Conservation (phyloP, 37 sponge, comb jelly and placozoan species). For the Aplysina aerophoba region DNA sequence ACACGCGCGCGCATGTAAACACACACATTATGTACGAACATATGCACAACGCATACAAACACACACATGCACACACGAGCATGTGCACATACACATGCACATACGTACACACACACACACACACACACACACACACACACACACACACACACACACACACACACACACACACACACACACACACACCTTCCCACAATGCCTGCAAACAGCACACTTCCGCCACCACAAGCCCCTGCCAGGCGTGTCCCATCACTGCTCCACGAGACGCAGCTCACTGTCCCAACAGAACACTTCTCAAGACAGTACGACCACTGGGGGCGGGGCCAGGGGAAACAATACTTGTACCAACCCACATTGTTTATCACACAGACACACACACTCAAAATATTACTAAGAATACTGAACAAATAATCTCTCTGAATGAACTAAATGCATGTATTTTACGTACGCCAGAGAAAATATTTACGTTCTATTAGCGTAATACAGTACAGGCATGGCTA, state of each 20-base stretch:
- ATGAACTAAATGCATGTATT: no score
- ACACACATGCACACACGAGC: background rate
- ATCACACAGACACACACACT: no score
- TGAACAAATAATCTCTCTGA: no score
- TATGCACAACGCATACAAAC: no score
- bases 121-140: conserved; percentile 28
- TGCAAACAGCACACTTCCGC: conserved; percentile 87
- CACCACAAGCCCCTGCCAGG: conserved; percentile 89
- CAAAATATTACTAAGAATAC: no score
- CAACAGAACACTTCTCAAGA: conserved; percentile 84
- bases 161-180: background rate
- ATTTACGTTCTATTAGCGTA: no score
- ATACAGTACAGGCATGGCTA: no score
- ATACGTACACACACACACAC: background rate
- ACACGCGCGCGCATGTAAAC: no score
- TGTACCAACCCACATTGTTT: no score
- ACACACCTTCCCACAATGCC: conserved; percentile 86
- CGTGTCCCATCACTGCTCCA: conserved; percentile 94
- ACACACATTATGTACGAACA: no score
- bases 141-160: background rate
- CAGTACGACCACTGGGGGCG: conserved; percentile 98
- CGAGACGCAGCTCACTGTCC: conserved; percentile 69
- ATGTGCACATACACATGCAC: background rate
- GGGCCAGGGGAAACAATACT: no score
- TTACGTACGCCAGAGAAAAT: no score